Evolutionary conservation across 2,888 invertebrate species (phyloP), one percentile per base, ranked within the genome.

Genomic region (Melanchra persicariae): DNA sequence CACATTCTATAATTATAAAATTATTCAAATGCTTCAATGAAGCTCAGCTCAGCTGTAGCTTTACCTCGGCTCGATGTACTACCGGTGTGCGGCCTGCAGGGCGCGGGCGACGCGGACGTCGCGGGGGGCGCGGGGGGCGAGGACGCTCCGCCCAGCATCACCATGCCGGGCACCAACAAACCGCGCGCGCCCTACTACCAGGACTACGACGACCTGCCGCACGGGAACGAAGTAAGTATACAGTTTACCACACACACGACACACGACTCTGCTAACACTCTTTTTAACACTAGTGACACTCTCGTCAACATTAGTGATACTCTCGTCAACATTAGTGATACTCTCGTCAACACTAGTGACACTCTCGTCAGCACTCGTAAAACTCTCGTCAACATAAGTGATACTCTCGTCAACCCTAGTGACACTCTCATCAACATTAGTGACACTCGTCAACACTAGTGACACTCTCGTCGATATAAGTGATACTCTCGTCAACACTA

Each of bases 141-240:
- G 9, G 43, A 19, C 5, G 78, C 49, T 60, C 43, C 89, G 80
- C 93, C 93, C 71, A 77, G 77, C 85, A 95, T 95, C 93, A 93
- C 89, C 40, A 93, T 94, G 95, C 94, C 95, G 77, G 94, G 93
- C 79, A 64, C 89, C 75, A 19, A 26, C 86, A 70, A 63, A 84
- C 81, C 74, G 55, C 85, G 65, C 76, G 82, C 67, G 74, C 68
- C 70, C 74, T 86, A 85, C 86, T 77, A 75, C 37, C 84, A 85
- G 83, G 88, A 85, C 85, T 89, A 88, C 74, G 92, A 91, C 79
- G 91, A 91, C 80, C 79, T 85, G 62, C 89, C 91, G 73, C 86
- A 85, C 74, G 87, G 86, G 62, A 79, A 84, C 15, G 87, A 91
- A 59, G 91, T 90, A 71, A 88, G 87, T 81, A 61, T 40, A 30